A percentile compares a stretch with the other conserved stretches of the same genome.
Evolutionary conservation across 2,888 invertebrate species (phyloP).

Genomic region (Agrochola circellaris): DNA sequence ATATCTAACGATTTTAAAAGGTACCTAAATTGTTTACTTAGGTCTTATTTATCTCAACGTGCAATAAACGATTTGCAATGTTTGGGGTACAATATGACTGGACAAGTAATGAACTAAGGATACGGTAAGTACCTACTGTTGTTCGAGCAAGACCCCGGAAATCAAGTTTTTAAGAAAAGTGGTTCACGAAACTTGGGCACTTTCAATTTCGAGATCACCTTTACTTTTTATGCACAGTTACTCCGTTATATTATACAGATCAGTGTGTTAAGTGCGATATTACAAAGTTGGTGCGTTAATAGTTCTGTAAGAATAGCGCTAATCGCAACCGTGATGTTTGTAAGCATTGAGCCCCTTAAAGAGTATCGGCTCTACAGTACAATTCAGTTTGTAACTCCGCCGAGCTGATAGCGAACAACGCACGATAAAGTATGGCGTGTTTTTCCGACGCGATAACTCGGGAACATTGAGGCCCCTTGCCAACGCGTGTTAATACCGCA

Average conservation of each 20-base stretch:
- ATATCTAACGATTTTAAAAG: conserved; percentile 28
- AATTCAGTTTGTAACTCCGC: conserved; percentile 73
- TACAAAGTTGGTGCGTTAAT: conserved; percentile 32
- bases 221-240: conserved; percentile 63
- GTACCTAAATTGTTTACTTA: conserved; percentile 27
- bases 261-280: conserved; percentile 18
- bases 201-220: conserved; percentile 75
- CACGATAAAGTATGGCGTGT: conserved; percentile 86
- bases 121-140: conserved; percentile 24
- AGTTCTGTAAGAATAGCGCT: conserved; percentile 33
- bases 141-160: conserved; percentile 61
- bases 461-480: conserved; percentile 78
- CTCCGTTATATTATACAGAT: conserved; percentile 32
- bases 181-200: conserved; percentile 72
- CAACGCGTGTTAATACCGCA: conserved; percentile 56
- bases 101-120: not conserved
- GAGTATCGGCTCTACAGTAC: conserved; percentile 61
- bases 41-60: conserved; percentile 40
- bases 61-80: conserved; percentile 37
- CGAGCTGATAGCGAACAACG: conserved; percentile 84
- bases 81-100: conserved; percentile 24
- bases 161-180: conserved; percentile 76
- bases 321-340: conserved; percentile 38
- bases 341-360: conserved; percentile 54
- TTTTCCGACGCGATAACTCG: conserved; percentile 86